Conservation (phyloP, 2,113 vertebrate species). For the Eidolon helvum region DNA sequence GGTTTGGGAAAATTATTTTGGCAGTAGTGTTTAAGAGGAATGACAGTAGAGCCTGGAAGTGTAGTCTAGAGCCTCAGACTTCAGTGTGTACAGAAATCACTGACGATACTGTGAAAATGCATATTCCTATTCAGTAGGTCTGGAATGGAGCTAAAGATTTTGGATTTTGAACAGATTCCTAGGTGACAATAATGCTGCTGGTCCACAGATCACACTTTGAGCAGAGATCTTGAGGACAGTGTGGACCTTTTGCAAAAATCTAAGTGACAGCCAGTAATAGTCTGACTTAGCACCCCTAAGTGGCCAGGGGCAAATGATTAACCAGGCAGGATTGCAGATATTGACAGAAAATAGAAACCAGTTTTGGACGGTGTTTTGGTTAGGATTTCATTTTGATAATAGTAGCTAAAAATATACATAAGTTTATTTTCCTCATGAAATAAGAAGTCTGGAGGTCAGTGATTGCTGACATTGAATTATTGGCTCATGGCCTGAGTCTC, state of each 20-base stretch:
- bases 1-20: neutral
- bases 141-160: neutral
- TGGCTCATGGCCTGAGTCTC: neutral
- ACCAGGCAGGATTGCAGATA: neutral
- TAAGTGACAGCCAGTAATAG: neutral
- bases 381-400: neutral
- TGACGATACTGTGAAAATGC: neutral
- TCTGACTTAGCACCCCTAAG: neutral
- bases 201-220: neutral
- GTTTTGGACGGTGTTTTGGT: neutral
- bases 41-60: neutral
- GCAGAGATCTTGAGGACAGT: neutral
- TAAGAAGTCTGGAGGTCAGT: neutral
- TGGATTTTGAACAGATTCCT: neutral
- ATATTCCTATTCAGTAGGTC: neutral
- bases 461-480: neutral
- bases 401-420: neutral
- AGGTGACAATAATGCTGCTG: neutral
- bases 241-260: neutral
- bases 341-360: neutral
- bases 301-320: neutral
- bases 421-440: constrained; percentile 35
- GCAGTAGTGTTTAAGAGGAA: neutral
- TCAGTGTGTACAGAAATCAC: neutral
- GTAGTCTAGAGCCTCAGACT: neutral